Conservation (phyloP, 2,888 invertebrate species). For the Cyclophora albipunctata region DNA sequence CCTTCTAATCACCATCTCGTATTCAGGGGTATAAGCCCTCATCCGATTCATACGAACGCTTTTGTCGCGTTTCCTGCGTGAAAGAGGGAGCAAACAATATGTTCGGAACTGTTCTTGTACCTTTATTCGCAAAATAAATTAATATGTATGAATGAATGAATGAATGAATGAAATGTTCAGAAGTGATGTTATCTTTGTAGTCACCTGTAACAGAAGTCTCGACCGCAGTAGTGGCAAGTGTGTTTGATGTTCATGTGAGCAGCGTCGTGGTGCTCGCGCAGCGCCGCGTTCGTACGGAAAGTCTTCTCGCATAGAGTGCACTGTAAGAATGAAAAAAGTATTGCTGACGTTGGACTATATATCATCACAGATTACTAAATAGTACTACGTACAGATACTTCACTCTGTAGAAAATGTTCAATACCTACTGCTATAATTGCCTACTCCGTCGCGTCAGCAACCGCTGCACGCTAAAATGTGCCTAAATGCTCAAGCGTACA, state of each 20-base stretch:
- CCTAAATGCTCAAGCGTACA: too few relatives aligned
- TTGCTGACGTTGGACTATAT: too few relatives aligned
- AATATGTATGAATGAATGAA: too few relatives aligned
- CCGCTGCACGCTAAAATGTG: too few relatives aligned
- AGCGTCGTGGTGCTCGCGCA: constrained; percentile 68
- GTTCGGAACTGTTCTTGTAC: neutral
- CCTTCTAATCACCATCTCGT: neutral
- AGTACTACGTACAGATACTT: too few relatives aligned
- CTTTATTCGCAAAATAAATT: too few relatives aligned
- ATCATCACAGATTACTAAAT: too few relatives aligned
- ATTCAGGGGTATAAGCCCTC: neutral
- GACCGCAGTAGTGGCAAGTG: constrained; percentile 57
- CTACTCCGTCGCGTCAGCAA: too few relatives aligned
- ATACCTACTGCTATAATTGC: too few relatives aligned
- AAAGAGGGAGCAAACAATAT: neutral
- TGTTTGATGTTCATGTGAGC: constrained; percentile 69
- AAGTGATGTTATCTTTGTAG: too few relatives aligned
- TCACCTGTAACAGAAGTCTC: constrained; percentile 66
- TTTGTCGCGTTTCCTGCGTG: neutral
- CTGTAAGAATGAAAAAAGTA: constrained; percentile 24
- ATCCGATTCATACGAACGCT: neutral
- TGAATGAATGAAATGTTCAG: too few relatives aligned
- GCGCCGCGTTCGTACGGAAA: constrained; percentile 59
- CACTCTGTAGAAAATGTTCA: too few relatives aligned
- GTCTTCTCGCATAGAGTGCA: constrained; percentile 61